Percentiles rank a stretch among this genome's conserved stretches.
phyloP scores from a whole-genome alignment of 30 jellyfish, hydroid and myxozoan genomes.

The Phacellophora camtschatica region DNA sequence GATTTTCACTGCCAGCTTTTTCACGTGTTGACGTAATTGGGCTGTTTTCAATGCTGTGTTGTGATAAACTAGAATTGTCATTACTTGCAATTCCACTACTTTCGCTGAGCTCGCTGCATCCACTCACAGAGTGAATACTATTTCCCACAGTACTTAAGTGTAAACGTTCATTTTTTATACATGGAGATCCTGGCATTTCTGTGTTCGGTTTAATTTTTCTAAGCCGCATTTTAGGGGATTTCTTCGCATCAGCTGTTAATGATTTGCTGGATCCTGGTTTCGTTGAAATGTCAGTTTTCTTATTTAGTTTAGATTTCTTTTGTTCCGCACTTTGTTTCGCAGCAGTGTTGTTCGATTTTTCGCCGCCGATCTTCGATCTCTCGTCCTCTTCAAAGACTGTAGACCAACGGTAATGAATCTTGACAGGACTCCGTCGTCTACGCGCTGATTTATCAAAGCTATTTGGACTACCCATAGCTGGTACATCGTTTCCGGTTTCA shows the following conservation, averaged over 20 bases:
- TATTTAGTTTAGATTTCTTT: conserved; percentile 16
- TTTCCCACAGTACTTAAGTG: conserved; percentile 29
- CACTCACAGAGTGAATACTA: conserved; percentile 70
- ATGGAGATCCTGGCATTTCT: not conserved
- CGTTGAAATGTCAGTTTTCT: conserved; percentile 12
- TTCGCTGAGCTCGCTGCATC: conserved; percentile 69
- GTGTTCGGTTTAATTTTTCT: not conserved
- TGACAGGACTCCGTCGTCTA: conserved; percentile 82
- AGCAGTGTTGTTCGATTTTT: not conserved
- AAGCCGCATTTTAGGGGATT: not conserved
- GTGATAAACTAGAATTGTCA: conserved; percentile 65
- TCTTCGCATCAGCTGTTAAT: conserved; percentile 30
- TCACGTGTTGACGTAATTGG: conserved; percentile 24
- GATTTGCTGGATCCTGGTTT: conserved; percentile 27
- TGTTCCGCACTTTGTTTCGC: conserved; percentile 7
- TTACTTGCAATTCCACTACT: conserved; percentile 84
- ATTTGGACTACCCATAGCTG: conserved; percentile 34
- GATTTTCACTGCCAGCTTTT: not conserved
- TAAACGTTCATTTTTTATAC: not conserved
- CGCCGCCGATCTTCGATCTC: conserved; percentile 44
- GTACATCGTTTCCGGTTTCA: conserved; percentile 49
- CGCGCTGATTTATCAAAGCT: conserved; percentile 36
- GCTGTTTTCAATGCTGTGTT: conserved; percentile 73
- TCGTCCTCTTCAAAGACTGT: conserved; percentile 96
- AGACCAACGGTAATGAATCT: conserved; percentile 94